A percentile compares a stretch with the other conserved stretches of the same genome.
phyloP scores from a whole-genome alignment of 2,797 vertebrate genomes.

The Macroramphosus scolopax region DNA sequence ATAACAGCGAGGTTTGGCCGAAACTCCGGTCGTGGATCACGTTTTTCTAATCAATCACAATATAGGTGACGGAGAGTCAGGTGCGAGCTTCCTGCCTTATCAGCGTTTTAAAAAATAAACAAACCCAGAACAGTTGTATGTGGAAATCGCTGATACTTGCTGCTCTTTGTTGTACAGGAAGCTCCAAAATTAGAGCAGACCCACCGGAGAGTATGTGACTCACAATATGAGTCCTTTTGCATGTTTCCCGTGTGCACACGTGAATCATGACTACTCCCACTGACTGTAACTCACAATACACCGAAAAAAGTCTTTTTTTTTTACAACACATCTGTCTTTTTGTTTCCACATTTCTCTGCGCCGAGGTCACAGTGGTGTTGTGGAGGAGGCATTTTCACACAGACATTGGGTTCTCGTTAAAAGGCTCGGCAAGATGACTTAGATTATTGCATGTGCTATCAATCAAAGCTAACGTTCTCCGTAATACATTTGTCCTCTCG shows the following conservation, averaged over 20 bases:
- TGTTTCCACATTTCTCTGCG: conserved; percentile 33
- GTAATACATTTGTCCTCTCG: background rate
- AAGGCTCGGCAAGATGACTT: conserved; percentile 10
- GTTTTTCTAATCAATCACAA: conserved; percentile 21
- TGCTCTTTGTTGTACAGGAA: conserved; percentile 32
- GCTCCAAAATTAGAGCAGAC: conserved; percentile 13
- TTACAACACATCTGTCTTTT: conserved; percentile 23
- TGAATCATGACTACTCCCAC: conserved; percentile 34
- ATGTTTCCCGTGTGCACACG: conserved; percentile 40
- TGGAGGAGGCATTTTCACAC: conserved; percentile 42
- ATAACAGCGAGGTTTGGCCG: too few species aligned
- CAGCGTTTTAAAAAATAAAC: background rate
- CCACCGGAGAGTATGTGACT: conserved; percentile 44
- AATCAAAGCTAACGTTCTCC: too few species aligned
- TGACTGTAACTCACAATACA: conserved; percentile 16
- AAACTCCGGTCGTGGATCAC: conserved; percentile 14
- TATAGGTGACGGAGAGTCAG: background rate
- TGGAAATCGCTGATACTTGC: conserved; percentile 1
- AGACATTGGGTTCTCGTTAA: conserved; percentile 37
- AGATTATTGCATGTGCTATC: conserved; percentile 11
- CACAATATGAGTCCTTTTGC: conserved; percentile 16
- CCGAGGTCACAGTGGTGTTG: conserved; percentile 45
- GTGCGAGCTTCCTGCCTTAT: background rate
- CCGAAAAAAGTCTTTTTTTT: conserved; percentile 11
- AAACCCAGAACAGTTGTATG: background rate